Evolutionary conservation across 2,113 vertebrate genomes (phyloP).

Genomic region (Phainopepla nitens): DNA sequence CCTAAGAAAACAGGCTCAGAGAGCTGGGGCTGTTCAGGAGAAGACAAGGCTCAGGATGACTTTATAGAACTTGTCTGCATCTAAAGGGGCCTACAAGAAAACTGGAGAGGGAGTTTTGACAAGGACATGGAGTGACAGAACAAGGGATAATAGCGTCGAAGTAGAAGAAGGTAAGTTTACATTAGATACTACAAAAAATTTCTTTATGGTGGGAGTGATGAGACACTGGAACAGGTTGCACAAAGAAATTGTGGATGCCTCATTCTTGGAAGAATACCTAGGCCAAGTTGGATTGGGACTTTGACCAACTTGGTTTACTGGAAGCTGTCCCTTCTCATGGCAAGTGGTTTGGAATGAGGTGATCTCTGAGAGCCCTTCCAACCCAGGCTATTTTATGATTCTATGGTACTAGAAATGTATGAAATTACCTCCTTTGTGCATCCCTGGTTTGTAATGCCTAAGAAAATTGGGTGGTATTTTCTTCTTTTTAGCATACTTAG

Average conservation of each 20-base stretch:
- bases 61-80: neutral
- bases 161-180: neutral
- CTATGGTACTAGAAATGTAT: neutral
- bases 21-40: neutral
- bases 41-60: neutral
- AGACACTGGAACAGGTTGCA: neutral
- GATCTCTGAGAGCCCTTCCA: neutral
- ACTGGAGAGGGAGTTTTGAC: neutral
- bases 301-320: neutral
- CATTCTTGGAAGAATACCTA: neutral
- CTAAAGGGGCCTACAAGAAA: neutral
- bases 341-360: neutral
- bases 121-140: neutral
- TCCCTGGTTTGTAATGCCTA: neutral
- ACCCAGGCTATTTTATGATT: neutral
- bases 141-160: neutral
- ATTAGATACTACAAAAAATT: neutral
- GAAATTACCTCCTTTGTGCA: neutral
- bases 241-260: neutral
- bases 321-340: neutral
- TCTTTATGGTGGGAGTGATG: neutral
- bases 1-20: neutral
- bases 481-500: neutral
- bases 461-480: neutral
- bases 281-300: neutral